These are phyloP conservation scores for Labeo calbasu DNA, from an alignment of 2,797 vertebrate species.

Conservation along the genomic window DNA sequence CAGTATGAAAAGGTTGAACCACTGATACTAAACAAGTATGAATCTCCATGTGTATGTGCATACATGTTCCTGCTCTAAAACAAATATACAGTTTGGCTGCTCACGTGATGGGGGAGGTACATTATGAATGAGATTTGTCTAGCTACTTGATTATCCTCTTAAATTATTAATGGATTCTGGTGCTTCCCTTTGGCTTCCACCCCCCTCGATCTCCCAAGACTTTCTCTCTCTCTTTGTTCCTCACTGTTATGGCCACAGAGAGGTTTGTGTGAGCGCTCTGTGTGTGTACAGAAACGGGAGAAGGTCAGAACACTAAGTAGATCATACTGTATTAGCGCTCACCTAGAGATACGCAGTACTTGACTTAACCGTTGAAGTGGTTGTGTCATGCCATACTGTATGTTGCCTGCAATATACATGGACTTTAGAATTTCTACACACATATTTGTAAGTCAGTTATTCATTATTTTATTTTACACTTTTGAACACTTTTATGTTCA, in stretches of 20 bases:
- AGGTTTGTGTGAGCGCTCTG: conserved; percentile 20
- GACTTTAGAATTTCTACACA: not conserved
- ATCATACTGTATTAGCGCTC: not conserved
- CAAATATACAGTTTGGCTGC: conserved; percentile 32
- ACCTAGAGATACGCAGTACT: not conserved
- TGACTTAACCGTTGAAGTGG: not conserved
- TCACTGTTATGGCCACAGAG: conserved; percentile 27
- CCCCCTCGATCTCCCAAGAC: not conserved
- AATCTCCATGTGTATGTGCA: not conserved
- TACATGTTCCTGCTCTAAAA: not conserved
- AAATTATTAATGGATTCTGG: conserved; percentile 53
- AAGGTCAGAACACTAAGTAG: conserved; percentile 28
- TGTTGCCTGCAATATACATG: not conserved
- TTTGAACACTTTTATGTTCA: not conserved
- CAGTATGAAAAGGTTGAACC: not conserved
- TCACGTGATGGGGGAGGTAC: conserved; percentile 42
- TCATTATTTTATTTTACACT: not conserved
- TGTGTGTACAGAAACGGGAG: conserved; percentile 16
- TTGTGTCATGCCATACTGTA: not conserved
- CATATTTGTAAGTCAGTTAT: not conserved
- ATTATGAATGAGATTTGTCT: conserved; percentile 57
- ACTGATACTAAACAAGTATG: not conserved
- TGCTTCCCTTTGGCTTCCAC: conserved; percentile 40
- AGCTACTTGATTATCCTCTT: conserved; percentile 56
- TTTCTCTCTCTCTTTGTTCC: conserved; percentile 23